Conservation (phyloP, 2,888 invertebrate genomes). For the Coenonympha arcania region DNA sequence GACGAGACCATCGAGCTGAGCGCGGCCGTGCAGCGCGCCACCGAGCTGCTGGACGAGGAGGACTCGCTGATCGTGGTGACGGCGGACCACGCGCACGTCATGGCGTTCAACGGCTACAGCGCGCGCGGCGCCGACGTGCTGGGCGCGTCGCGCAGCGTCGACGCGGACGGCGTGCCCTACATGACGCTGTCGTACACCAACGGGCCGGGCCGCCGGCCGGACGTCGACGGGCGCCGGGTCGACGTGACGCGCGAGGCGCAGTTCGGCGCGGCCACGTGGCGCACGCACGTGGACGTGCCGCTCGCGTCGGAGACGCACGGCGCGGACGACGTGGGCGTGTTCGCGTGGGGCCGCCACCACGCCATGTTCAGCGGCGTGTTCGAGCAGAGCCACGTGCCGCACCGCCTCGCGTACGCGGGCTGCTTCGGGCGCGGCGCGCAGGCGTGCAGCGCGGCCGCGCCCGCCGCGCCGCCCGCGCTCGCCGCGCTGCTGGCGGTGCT, state of each 20-base stretch:
- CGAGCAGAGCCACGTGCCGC: constrained; percentile 85
- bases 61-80: constrained; percentile 84
- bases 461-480: background rate
- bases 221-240: constrained; percentile 44
- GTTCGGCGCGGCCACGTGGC: constrained; percentile 35
- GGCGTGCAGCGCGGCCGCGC: constrained; percentile 16
- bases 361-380: constrained; percentile 82
- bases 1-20: constrained; percentile 78
- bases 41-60: constrained; percentile 43
- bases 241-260: constrained; percentile 44
- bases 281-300: constrained; percentile 67
- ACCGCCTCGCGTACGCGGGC: constrained; percentile 81
- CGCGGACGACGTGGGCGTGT: constrained; percentile 85
- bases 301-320: constrained; percentile 79
- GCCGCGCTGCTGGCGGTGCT: background rate
- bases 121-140: constrained; percentile 48
- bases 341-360: constrained; percentile 80
- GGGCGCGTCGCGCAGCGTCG: constrained; percentile 44
- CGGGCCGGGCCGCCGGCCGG: constrained; percentile 67
- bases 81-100: constrained; percentile 81
- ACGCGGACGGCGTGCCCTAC: constrained; percentile 59
- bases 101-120: constrained; percentile 78
- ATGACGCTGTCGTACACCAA: constrained; percentile 75
- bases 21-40: constrained; percentile 63
- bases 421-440: constrained; percentile 76